Conservation (phyloP, 2,797 vertebrate genomes). For the Rhincodon typus region DNA sequence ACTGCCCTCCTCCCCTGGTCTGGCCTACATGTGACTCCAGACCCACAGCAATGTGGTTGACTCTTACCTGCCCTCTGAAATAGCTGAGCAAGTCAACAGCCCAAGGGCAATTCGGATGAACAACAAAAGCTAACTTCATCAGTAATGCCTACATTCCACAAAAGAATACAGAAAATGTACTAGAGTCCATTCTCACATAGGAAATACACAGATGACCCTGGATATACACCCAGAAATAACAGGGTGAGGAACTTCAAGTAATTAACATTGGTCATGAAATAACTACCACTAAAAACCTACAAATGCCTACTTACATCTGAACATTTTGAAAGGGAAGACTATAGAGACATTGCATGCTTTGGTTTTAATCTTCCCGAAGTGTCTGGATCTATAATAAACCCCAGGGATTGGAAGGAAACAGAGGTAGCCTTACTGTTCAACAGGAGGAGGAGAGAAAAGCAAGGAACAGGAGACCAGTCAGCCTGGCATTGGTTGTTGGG, state of each 20-base stretch:
- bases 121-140: too few species aligned
- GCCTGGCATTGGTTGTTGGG: not conserved
- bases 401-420: not conserved
- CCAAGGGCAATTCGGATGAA: too few species aligned
- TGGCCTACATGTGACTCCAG: too few species aligned
- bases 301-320: not conserved
- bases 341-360: not conserved
- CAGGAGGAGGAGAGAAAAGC: not conserved
- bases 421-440: not conserved
- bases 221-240: not conserved
- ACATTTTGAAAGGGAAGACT: not conserved
- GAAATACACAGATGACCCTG: not conserved
- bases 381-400: not conserved
- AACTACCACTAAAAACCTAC: not conserved
- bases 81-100: too few species aligned
- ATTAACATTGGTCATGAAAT: not conserved
- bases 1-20: too few species aligned
- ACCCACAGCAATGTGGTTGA: too few species aligned
- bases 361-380: not conserved
- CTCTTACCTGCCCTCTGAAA: too few species aligned
- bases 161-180: too few species aligned
- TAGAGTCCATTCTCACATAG: not conserved
- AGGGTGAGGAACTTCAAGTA: not conserved
- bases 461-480: not conserved
- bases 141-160: too few species aligned